Evolutionary conservation across 2,888 invertebrate species (phyloP).

Genomic region (Fragum sueziense): DNA sequence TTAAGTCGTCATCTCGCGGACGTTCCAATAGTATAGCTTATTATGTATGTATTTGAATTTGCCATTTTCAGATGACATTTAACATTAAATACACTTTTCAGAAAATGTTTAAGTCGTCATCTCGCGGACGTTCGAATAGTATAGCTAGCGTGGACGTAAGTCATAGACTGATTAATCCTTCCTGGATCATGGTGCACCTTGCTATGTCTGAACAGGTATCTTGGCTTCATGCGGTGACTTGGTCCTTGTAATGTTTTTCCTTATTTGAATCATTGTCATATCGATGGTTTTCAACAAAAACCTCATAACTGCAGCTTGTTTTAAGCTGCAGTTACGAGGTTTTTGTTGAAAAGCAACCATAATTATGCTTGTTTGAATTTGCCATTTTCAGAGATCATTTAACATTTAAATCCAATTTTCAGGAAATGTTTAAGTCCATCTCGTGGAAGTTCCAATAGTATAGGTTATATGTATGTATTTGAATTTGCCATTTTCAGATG

Average conservation of each 20-base stretch:
- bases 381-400: too few relatives aligned
- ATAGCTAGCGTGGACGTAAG: slow-evolving; percentile 24
- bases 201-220: slow-evolving; percentile 14
- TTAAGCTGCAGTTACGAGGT: too few relatives aligned
- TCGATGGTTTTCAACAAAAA: too few relatives aligned
- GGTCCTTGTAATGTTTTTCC: too few relatives aligned
- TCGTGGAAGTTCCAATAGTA: slow-evolving; percentile 8
- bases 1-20: slow-evolving; percentile 14
- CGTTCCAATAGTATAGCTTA: slow-evolving; percentile 22
- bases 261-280: too few relatives aligned
- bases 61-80: too few relatives aligned
- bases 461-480: slow-evolving; percentile 14
- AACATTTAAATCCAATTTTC: too few relatives aligned
- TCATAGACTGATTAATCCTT: slow-evolving; percentile 22
- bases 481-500: slow-evolving; percentile 10
- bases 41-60: too few relatives aligned
- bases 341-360: too few relatives aligned
- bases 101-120: slow-evolving; percentile 27
- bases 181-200: slow-evolving; percentile 28
- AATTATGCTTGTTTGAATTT: too few relatives aligned
- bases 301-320: too few relatives aligned
- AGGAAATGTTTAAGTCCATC: slow-evolving; percentile 19
- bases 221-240: slow-evolving; percentile 1
- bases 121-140: slow-evolving; percentile 17
- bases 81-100: too few relatives aligned